A percentile compares a stretch with the other conserved stretches of the same genome.
Conservation (phyloP, 2,888 invertebrate species). For the Cancer borealis region DNA sequence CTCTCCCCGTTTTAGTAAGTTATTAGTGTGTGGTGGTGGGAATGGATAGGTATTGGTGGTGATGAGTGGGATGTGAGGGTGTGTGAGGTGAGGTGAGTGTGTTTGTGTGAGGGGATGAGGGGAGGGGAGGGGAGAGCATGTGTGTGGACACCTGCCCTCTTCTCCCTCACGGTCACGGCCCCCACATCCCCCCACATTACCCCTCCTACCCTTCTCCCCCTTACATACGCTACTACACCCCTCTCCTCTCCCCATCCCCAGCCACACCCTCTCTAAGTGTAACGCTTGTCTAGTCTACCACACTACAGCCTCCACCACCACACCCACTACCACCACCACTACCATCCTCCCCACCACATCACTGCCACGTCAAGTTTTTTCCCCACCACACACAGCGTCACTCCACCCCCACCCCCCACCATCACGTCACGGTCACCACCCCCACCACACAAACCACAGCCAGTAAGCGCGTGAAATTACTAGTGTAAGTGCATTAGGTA, state of each 20-base stretch:
- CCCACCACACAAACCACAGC: not conserved
- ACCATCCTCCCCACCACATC: not conserved
- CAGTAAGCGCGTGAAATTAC: not conserved
- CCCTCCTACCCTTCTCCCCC: not conserved
- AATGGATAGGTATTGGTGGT: not conserved
- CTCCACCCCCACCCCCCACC: not conserved
- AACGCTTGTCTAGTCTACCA: not conserved
- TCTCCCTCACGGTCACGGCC: conserved; percentile 12
- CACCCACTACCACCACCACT: not conserved
- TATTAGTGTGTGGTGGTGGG: not conserved
- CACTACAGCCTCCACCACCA: not conserved
- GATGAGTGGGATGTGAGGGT: not conserved
- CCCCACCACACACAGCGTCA: not conserved
- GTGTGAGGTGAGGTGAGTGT: too few relatives aligned
- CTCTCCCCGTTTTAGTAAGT: not conserved
- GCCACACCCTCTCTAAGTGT: not conserved
- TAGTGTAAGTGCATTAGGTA: not conserved
- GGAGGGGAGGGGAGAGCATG: not conserved
- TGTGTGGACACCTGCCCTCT: conserved; percentile 9
- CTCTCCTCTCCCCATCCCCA: not conserved
- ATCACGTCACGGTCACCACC: not conserved
- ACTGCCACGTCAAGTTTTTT: not conserved
- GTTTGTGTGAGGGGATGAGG: too few relatives aligned
- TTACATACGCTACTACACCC: not conserved
- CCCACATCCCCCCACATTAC: not conserved